These are phyloP conservation scores for Phrynocephalus vlangalii DNA, from an alignment of 2,797 vertebrate genomes.

Conservation along the genomic window DNA sequence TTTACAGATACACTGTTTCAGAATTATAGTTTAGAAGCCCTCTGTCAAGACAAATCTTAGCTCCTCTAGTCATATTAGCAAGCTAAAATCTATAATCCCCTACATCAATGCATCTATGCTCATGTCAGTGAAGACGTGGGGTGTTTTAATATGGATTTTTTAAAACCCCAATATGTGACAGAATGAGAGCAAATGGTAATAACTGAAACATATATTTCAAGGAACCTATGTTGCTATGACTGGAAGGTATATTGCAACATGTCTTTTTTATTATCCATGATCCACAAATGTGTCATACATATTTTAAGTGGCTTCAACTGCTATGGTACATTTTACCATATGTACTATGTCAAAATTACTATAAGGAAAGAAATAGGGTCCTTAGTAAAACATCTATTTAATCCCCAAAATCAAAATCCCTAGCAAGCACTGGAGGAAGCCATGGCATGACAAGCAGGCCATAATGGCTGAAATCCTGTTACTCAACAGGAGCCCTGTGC, in stretches of 20 bases:
- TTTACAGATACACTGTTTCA: conserved; percentile 46
- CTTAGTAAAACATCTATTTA: neutral
- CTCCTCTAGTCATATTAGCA: neutral
- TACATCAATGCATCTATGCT: neutral
- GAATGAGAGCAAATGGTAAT: neutral
- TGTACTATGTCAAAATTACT: neutral
- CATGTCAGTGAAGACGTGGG: neutral
- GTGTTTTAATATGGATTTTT: neutral
- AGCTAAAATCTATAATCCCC: too few relatives aligned
- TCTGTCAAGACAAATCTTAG: neutral
- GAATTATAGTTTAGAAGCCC: conserved; percentile 11
- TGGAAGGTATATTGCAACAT: neutral
- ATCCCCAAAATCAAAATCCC: neutral
- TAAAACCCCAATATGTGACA: neutral
- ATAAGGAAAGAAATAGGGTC: too few relatives aligned
- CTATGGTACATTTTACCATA: neutral
- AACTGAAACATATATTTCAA: neutral
- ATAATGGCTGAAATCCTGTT: neutral
- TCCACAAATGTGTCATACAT: neutral
- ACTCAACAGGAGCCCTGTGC: too few relatives aligned
- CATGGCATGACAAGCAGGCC: neutral
- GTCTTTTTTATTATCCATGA: neutral
- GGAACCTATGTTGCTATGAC: neutral
- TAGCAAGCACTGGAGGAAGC: neutral
- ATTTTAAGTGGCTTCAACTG: neutral